Percentiles rank a stretch among this genome's conserved stretches.
Evolutionary conservation across 1,140 invertebrate genomes (phyloP).

Genomic region (Cryptotermes secundus): DNA sequence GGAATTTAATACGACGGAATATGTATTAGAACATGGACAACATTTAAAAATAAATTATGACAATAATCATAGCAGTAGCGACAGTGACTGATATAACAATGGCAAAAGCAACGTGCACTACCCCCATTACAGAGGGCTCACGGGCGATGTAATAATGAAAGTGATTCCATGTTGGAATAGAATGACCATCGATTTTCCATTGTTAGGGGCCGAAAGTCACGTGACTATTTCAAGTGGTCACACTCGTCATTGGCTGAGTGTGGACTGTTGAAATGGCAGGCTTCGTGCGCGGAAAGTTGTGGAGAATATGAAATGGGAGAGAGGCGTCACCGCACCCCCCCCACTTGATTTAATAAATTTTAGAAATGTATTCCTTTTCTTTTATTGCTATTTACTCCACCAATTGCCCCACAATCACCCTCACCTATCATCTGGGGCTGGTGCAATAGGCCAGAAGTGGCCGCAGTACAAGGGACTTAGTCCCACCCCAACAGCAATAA

Average conservation of each 20-base stretch:
- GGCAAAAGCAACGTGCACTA: too few relatives aligned
- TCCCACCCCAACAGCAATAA: too few relatives aligned
- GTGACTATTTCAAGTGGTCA: conserved; percentile 18
- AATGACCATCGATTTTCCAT: conserved; percentile 2
- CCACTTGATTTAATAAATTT: too few relatives aligned
- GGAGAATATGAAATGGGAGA: not conserved
- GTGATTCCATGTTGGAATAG: not conserved
- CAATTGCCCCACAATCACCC: not conserved
- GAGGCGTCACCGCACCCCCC: not conserved
- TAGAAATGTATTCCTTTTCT: not conserved
- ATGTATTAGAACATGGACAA: too few relatives aligned
- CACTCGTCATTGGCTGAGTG: not conserved
- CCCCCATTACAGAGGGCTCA: not conserved
- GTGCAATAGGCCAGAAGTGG: too few relatives aligned
- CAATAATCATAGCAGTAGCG: too few relatives aligned
- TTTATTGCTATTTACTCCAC: not conserved
- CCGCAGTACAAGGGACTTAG: too few relatives aligned
- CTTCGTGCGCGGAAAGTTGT: not conserved
- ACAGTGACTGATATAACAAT: too few relatives aligned
- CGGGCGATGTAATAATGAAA: not conserved
- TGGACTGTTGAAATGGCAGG: not conserved
- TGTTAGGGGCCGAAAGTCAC: not conserved
- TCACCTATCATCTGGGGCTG: too few relatives aligned
- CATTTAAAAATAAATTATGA: too few relatives aligned
- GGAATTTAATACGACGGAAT: too few relatives aligned